Evolutionary conservation across 2,797 vertebrate genomes (phyloP).

Genomic region (Taeniopygia guttata): DNA sequence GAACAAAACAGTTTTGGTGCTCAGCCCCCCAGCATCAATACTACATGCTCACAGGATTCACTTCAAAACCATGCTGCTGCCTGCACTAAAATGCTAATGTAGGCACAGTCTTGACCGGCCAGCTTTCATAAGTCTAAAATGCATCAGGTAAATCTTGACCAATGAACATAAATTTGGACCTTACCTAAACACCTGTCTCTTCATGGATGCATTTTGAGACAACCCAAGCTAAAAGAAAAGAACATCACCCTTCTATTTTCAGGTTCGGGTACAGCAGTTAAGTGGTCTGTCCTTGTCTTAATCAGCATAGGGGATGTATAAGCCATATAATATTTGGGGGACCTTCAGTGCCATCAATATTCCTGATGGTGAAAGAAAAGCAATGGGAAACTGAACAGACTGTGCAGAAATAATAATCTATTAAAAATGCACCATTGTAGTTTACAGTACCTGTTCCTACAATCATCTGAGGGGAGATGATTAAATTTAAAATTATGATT

Average conservation of each 20-base stretch:
- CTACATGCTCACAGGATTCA: neutral
- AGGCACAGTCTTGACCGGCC: neutral
- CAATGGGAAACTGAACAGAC: neutral
- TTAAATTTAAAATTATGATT: neutral
- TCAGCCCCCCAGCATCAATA: neutral
- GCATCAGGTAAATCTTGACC: neutral
- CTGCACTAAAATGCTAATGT: neutral
- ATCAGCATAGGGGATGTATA: neutral
- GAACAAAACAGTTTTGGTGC: neutral
- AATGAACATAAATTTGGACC: neutral
- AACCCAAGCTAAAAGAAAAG: neutral
- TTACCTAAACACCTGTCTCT: neutral
- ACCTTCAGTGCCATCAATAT: neutral
- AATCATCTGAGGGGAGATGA: neutral
- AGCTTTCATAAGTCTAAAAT: neutral
- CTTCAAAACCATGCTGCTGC: neutral
- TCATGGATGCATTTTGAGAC: neutral
- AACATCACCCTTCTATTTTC: neutral
- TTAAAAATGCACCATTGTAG: neutral
- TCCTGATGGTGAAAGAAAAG: neutral
- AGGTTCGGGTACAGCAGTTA: neutral
- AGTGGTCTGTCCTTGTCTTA: neutral
- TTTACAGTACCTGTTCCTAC: neutral
- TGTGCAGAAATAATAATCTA: neutral
- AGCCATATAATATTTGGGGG: fast-evolving